Evolutionary conservation across 2,113 vertebrate species (phyloP), one percentile per base, ranked within the genome.

Genomic region (Etheostoma spectabile): DNA sequence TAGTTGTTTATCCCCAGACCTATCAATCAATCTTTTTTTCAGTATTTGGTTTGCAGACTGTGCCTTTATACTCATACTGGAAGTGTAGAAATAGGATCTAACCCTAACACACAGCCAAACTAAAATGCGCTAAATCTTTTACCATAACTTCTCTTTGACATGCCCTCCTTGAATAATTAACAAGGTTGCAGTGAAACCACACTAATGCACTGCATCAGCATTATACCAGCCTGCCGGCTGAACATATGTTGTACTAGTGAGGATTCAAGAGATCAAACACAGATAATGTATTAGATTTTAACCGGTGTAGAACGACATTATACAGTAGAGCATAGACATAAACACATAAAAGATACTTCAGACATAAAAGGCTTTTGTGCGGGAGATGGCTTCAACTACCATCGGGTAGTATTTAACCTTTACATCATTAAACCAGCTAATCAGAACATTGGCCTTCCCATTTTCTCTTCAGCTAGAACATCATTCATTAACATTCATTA

Each of bases 121-220:
- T 88, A 82, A 90, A 92, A 87, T 88, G 67, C 86, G 82, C 83
- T 1, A 81, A 86, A 89, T 88, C 83, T 72, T 76, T 83, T 88
- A 86, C 85, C 85, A 82, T 64, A 73, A 78, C 79, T 64, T 78
- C 89, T 79, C 73, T 82, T 74, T 82, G 77, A 85, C 55, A 15
- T 80, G 83, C 52, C 84, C 91, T 90, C 80, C 71, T 89, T 93
- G 65, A 92, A 93, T 94, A 89, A 93, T 92, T 92, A 89, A 93
- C 83, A 77, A 86, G 82, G 79, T 72, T 16, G 61, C 69, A 62
- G 78, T 87, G 80, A 89, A 90, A 84, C 71, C 75, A 55, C 79
- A 73, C 80, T 77, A 59, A 65, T 56, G 71, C 80, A 38, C 65
- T 53, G 66, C 73, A 80, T 88, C 87, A 79, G 75, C 83, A 74